phyloP scores from a whole-genome alignment of 2,113 vertebrate species.

The Strigops habroptila region DNA sequence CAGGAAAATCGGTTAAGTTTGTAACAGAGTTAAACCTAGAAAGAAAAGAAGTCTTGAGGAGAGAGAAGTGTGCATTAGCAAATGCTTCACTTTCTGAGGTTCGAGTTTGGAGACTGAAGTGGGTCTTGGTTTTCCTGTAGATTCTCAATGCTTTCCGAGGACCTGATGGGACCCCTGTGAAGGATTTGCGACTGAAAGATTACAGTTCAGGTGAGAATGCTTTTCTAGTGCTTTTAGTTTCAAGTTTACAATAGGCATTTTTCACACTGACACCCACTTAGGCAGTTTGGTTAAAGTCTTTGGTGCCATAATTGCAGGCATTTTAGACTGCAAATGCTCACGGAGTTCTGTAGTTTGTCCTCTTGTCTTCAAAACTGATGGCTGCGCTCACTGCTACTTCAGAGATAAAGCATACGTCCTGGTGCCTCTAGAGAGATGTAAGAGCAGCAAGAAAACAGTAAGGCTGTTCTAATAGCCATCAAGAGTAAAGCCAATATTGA shows the following conservation, averaged over 20 bases:
- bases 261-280: neutral
- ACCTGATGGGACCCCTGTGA: slow-evolving; percentile 69
- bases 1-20: neutral
- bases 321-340: slow-evolving; percentile 10
- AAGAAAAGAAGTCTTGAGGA: neutral
- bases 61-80: neutral
- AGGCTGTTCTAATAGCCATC: neutral
- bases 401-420: neutral
- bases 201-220: slow-evolving; percentile 75
- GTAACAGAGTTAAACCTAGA: neutral
- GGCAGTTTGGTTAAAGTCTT: neutral
- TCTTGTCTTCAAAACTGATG: neutral
- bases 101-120: neutral
- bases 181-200: slow-evolving; percentile 77
- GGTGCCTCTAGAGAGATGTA: neutral
- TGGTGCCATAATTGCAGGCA: neutral
- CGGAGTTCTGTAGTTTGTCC: neutral
- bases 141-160: slow-evolving; percentile 76
- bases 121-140: slow-evolving; percentile 44
- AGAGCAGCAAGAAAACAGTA: neutral
- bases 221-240: neutral
- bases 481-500: neutral
- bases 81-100: neutral
- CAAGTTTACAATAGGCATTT: neutral
- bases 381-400: neutral